Evolutionary conservation across 1,140 invertebrate genomes (phyloP).

Genomic region (Berghia stephanieae): DNA sequence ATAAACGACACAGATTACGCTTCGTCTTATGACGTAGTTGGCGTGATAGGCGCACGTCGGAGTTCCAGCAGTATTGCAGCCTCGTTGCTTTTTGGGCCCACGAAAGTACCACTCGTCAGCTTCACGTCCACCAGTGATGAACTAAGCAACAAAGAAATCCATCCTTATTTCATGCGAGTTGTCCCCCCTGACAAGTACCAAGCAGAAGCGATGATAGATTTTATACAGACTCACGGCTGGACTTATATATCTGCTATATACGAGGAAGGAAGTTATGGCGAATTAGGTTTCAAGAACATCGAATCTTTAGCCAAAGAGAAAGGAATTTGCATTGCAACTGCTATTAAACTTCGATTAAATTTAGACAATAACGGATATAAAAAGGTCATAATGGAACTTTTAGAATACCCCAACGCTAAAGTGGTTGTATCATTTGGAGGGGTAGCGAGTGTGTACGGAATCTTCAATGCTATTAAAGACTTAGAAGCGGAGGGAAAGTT

Average conservation of each 20-base stretch:
- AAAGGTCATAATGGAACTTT: slow-evolving; percentile 30
- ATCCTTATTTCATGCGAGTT: slow-evolving; percentile 50
- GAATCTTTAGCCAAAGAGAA: neutral
- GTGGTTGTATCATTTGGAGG: slow-evolving; percentile 77
- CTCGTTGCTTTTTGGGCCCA: too few species aligned
- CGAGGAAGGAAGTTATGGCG: slow-evolving; percentile 67
- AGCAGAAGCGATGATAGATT: slow-evolving; percentile 40
- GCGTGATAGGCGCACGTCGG: too few species aligned
- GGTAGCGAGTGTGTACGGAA: slow-evolving; percentile 73
- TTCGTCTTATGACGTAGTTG: too few species aligned
- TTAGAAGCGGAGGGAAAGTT: slow-evolving; percentile 65
- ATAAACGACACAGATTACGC: too few species aligned
- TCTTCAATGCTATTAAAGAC: slow-evolving; percentile 67
- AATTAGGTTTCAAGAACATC: slow-evolving; percentile 49
- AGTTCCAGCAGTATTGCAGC: too few species aligned
- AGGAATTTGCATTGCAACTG: slow-evolving; percentile 69
- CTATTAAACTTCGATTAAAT: slow-evolving; percentile 72
- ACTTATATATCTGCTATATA: slow-evolving; percentile 45
- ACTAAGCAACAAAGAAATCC: slow-evolving; percentile 45
- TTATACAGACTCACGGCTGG: slow-evolving; percentile 41
- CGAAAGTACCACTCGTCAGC: too few species aligned
- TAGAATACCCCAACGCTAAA: slow-evolving; percentile 43
- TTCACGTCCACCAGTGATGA: too few species aligned
- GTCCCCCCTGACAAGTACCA: slow-evolving; percentile 54
- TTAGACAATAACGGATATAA: slow-evolving; percentile 67